Base-by-base conservation (phyloP, 2,113 vertebrate species). In the Maccullochella peelii region DNA sequence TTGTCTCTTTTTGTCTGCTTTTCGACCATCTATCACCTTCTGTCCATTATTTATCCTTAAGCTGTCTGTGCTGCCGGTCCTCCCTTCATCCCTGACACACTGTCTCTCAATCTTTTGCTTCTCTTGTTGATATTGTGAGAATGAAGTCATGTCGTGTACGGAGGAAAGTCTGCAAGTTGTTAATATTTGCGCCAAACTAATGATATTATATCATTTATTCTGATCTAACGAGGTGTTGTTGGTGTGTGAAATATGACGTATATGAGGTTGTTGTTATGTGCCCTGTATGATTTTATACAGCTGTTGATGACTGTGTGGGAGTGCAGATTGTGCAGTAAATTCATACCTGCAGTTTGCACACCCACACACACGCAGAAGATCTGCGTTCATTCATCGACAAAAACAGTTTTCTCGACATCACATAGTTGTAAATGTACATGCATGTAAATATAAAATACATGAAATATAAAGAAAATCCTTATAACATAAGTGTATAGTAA, bases 261-360 rank as follows among this genome's bases (percentile, higher is more conserved):
- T 77, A 10, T 68, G 71, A 25, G 77, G 47, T 21, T 73, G 67
- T 23, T 67, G 70, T 63, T 58, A 38, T 75, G 82, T 36, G 11
- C 30, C 42, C 72, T 72, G 77, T 67, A 5, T 79, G 86, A 65
- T 71, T 80, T 78, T n/a, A 69, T 54, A 61, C 63, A 44, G 80
- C 80, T 84, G 74, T 67, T 90, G 80, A 87, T 84, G 83, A 85
- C 27, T 68, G 77, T 27, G 88, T 88, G 36, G 92, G 91, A 78
- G 84, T 76, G 27, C 6, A 52, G 86, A 74, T 67, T 70, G 81
- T 77, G 83, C 81, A 23, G 78, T 68, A 50, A 82, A 87, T 73
- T 87, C 74, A 55, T 80, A 93, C 87, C 86, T 88, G 85, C 84
- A 68, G 68, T 79, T 85, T 66, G 47, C 82, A 83, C 91, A 27